Percentiles rank a stretch among this genome's conserved stretches.
Conservation (phyloP, 2,888 invertebrate genomes). For the Polydrusus tereticollis region DNA sequence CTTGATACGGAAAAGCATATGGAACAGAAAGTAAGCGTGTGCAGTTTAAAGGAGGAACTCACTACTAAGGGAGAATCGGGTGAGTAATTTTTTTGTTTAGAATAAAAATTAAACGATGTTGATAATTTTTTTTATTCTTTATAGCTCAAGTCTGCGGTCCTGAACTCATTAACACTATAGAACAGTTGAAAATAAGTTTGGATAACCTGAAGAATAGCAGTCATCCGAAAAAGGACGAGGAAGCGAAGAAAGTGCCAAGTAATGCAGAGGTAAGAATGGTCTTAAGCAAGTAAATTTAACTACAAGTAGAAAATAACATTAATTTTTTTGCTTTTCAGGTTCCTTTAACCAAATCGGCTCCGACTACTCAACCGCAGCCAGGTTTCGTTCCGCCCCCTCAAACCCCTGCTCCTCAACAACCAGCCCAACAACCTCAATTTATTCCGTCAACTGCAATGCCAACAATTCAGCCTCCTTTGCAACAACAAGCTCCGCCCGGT, state of each 20-base stretch:
- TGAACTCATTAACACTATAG: slow-evolving; percentile 70
- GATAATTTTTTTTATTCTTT: neutral
- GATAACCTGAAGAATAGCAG: slow-evolving; percentile 71
- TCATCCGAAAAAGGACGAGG: slow-evolving; percentile 66
- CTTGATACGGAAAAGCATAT: slow-evolving; percentile 54
- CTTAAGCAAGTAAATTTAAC: slow-evolving; percentile 3
- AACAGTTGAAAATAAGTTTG: slow-evolving; percentile 72
- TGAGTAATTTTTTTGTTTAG: slow-evolving; percentile 47
- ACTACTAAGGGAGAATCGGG: slow-evolving; percentile 59
- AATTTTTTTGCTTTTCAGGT: slow-evolving; percentile 21
- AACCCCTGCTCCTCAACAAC: slow-evolving; percentile 31
- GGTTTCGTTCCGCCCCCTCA: slow-evolving; percentile 29
- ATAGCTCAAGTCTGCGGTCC: slow-evolving; percentile 64
- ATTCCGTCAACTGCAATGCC: slow-evolving; percentile 24
- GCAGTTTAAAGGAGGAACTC: slow-evolving; percentile 58
- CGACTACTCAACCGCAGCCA: slow-evolving; percentile 35
- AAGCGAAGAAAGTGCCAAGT: slow-evolving; percentile 57
- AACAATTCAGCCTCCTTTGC: slow-evolving; percentile 15
- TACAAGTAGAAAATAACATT: too few species aligned
- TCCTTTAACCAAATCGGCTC: slow-evolving; percentile 16
- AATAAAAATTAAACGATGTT: neutral
- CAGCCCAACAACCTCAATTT: slow-evolving; percentile 33
- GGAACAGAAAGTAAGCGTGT: slow-evolving; percentile 59
- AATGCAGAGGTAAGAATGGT: slow-evolving; percentile 54
- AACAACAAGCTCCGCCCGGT: slow-evolving; percentile 47